These are phyloP conservation scores for Neoarius graeffei DNA, from an alignment of 2,113 vertebrate genomes.

Conservation along the genomic window DNA sequence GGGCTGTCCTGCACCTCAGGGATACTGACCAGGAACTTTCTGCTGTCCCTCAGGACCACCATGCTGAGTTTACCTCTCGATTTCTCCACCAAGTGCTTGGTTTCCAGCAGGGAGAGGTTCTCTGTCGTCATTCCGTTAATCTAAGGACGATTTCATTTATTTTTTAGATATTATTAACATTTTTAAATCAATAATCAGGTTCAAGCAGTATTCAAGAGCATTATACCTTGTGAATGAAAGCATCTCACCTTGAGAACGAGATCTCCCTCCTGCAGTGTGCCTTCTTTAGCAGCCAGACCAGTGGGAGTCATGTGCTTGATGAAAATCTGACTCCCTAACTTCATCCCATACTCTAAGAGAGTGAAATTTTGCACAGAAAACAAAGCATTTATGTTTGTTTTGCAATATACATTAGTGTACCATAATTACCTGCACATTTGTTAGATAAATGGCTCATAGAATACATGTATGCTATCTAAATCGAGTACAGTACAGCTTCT, in stretches of 20 bases:
- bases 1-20: constrained; percentile 80
- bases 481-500: background rate
- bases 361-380: background rate
- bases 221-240: background rate
- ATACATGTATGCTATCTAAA: background rate
- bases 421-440: background rate
- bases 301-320: constrained; percentile 93
- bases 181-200: background rate
- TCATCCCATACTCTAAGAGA: constrained; percentile 91
- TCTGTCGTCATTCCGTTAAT: constrained; percentile 91
- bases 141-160: constrained; percentile 60
- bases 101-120: constrained; percentile 91
- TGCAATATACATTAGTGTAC: background rate
- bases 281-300: constrained; percentile 81
- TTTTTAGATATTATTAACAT: background rate
- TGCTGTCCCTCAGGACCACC: constrained; percentile 82
- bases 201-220: background rate
- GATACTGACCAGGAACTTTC: constrained; percentile 90
- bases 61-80: constrained; percentile 86
- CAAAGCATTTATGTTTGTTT: no score
- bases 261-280: constrained; percentile 88
- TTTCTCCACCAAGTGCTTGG: constrained; percentile 86
- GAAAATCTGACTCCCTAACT: constrained; percentile 95
- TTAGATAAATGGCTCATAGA: background rate
- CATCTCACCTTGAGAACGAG: constrained; percentile 88